A percentile compares a stretch with the other conserved stretches of the same genome.
phyloP scores from a whole-genome alignment of 2,113 vertebrate genomes.

The Campylorhamphus procurvoides region DNA sequence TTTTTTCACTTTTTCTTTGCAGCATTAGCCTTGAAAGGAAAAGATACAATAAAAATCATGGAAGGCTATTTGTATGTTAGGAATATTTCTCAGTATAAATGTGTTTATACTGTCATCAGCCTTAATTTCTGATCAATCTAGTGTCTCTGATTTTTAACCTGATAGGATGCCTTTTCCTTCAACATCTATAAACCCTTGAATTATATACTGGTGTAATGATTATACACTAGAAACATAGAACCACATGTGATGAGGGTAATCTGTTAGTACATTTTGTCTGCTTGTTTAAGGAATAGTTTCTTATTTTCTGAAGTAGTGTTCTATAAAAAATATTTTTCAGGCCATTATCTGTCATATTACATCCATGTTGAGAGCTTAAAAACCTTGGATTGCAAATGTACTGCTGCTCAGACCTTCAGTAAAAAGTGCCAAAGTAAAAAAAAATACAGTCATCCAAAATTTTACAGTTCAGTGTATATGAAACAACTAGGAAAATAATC shows the following conservation, averaged over 20 bases:
- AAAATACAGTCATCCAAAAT: neutral
- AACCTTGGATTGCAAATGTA: fast-evolving
- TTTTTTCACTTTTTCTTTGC: neutral
- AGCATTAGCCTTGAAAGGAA: neutral
- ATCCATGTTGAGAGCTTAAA: neutral
- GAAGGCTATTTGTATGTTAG: neutral
- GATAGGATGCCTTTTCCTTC: neutral
- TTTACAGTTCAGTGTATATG: neutral
- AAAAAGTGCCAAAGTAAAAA: neutral
- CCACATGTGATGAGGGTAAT: neutral
- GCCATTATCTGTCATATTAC: neutral
- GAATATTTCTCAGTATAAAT: neutral
- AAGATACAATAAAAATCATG: neutral
- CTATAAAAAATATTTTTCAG: neutral
- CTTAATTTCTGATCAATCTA: neutral
- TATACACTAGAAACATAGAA: neutral
- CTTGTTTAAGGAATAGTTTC: neutral
- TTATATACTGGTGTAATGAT: neutral
- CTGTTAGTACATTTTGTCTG: neutral
- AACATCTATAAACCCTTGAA: neutral
- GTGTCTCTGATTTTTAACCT: neutral
- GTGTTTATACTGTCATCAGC: neutral
- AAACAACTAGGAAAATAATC: neutral
- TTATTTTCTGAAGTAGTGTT: neutral
- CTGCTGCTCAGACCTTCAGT: neutral